Evolutionary conservation across 2,797 vertebrate genomes (phyloP), one percentile per base, ranked within the genome.

Genomic region (Luscinia megarhynchos): DNA sequence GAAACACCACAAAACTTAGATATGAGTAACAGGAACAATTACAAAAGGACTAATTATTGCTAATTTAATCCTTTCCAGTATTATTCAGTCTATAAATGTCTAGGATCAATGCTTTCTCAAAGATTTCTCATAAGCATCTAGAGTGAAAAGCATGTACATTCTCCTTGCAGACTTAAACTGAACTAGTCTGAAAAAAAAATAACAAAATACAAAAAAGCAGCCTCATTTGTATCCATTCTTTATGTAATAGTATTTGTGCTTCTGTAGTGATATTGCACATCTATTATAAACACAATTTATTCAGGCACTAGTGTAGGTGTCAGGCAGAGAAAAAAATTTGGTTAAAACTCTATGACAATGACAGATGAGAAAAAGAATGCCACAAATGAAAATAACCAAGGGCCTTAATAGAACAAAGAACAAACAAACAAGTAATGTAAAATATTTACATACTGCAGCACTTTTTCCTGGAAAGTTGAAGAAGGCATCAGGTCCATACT

Each of bases 401-500:
- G 9, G 13, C 8, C 11, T 1, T 36, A 77, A 40, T 0, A 75
- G 24, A 79, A 78, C 11, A 84, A 62, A 1, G 73, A 70, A 68
- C 0, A 6, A 90, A 48, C 3, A 61, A 86, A 80, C 18, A 51
- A 24, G 14, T 87, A 38, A 89, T 12, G 54, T n/a, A 38, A 57
- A 94, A 27, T 51, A 89, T 78, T 57, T 84, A 98, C 99, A 98
- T 97, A 99, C 99, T 32, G 99, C 99, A 96, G 99, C 99, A 94
- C 99, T 99, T 98, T 99, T 99, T 64, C 99, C 99, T 36, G 99
- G 99, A 63, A 99, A 99, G 97, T 98, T 99, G 98, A 99, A 99
- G 98, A 99, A 99, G 83, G 99, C 98, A 98, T 99, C 99, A 8
- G 99, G 99, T 87, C 99, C 99, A 12, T 98, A 98, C 95, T 98